These are phyloP conservation scores for Scolopax bukidnonensis DNA, from an alignment of 2,797 vertebrate species.

Conservation along the genomic window DNA sequence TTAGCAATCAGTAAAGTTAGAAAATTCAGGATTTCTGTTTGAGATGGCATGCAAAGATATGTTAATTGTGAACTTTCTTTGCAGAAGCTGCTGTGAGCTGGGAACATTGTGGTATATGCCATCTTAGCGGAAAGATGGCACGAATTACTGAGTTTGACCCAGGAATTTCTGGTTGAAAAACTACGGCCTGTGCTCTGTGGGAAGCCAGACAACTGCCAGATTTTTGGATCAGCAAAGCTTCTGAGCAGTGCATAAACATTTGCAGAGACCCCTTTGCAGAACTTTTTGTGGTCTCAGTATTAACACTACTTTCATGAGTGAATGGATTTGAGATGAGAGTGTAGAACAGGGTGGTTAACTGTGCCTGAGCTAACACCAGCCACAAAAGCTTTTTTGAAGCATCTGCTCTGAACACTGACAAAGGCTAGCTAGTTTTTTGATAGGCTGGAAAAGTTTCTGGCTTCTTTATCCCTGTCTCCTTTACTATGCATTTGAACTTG, in stretches of 20 bases:
- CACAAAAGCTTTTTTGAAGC: not conserved
- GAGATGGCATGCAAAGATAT: not conserved
- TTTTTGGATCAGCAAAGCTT: not conserved
- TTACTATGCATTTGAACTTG: slow-evolving; percentile 3
- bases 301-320: not conserved
- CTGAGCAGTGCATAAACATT: not conserved
- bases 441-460: not conserved
- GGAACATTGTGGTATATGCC: rapidly evolving
- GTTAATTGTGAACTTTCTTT: not conserved
- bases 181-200: not conserved
- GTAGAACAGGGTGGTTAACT: not conserved
- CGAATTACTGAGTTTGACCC: not conserved
- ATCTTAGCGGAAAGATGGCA: not conserved
- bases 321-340: not conserved
- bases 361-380: not conserved
- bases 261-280: not conserved
- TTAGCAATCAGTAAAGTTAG: not conserved
- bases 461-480: not conserved
- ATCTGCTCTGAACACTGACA: not conserved
- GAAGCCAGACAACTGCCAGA: not conserved
- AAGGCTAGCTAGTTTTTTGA: not conserved
- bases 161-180: not conserved
- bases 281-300: not conserved
- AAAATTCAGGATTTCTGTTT: not conserved
- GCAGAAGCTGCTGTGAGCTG: not conserved